Evolutionary conservation across 2,888 invertebrate genomes (phyloP), one percentile per base, ranked within the genome.

Genomic region (Lasioglossum calceatum): DNA sequence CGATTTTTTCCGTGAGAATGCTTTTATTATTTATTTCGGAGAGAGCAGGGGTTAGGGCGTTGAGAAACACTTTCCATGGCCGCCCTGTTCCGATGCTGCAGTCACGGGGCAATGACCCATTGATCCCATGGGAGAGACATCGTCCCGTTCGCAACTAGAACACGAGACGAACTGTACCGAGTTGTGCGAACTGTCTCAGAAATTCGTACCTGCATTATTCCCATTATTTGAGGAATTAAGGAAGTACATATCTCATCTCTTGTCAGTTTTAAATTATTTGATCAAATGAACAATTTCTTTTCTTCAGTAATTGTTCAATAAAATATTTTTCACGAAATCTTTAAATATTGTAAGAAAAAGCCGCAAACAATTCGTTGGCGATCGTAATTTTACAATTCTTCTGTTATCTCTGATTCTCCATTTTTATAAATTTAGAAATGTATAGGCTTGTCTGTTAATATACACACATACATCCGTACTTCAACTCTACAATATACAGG

Each of bases 91-190:
- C 42, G 84, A 82, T 87, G 81, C 81, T 83, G 82, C 74, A 76
- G 73, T 70, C 82, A 50, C 44, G 77, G 85, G 82, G 89, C 91
- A 90, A 90, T 81, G 90, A 90, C 91, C 90, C 88, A 90, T 90
- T 81, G 90, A 90, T 90, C 90, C 91, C 85, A 73, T 61, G 81
- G 81, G 90, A 89, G 83, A 77, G 79, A 36, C 71, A 76, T 82
- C 76, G 77, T 81, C 80, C 77, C 78, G 76, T 58, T 44, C 39
- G 77, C 39, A 86, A 88, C 85, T 84, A 27, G 82, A 87, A 72
- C 89, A 85, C 85, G 39, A 81, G 74, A 71, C 77, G 77, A 74
- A 72, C 82, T 80, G 73, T 39, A 76, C 75, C 82, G 76, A 44
- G 54, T 79, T 50, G 79, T 80, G 54, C 76, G 39, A 16, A 64